phyloP scores from a whole-genome alignment of 2,888 invertebrate genomes.

The Cataglyphis livida region DNA sequence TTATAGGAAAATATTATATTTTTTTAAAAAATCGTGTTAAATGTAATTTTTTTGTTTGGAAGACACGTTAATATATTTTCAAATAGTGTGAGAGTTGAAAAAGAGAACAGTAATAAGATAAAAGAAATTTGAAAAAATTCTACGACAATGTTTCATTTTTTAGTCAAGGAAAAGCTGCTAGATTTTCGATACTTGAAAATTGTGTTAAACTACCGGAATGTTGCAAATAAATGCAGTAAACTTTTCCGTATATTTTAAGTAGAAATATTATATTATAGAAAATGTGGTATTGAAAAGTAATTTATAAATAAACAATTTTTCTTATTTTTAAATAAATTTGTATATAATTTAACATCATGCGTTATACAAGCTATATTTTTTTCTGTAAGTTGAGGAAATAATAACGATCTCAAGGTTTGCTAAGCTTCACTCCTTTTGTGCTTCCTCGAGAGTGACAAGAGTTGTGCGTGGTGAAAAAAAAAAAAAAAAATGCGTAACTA shows the following conservation, averaged over 20 bases:
- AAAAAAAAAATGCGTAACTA: constrained; percentile 57
- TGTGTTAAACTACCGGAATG: background rate
- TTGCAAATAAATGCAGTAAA: background rate
- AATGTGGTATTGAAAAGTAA: background rate
- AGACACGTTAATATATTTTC: background rate
- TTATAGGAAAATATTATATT: background rate
- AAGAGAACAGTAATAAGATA: background rate
- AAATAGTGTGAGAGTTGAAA: background rate
- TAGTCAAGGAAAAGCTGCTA: constrained; percentile 8
- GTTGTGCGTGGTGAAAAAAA: constrained; percentile 37
- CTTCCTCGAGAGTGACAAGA: constrained; percentile 1
- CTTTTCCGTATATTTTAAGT: background rate
- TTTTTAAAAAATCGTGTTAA: background rate
- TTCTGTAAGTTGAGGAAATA: constrained; percentile 9
- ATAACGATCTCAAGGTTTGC: constrained; percentile 25
- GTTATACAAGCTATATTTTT: constrained; percentile 18
- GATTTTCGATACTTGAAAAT: background rate
- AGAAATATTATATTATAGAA: constrained; percentile 4
- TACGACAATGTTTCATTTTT: background rate
- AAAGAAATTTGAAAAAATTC: constrained; percentile 17
- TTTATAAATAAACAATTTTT: background rate
- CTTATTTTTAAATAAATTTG: constrained; percentile 4
- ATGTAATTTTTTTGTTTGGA: background rate
- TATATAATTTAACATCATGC: background rate
- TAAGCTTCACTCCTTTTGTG: background rate